Conservation (phyloP, 2,113 vertebrate species). For the Collichthys lucidus region DNA sequence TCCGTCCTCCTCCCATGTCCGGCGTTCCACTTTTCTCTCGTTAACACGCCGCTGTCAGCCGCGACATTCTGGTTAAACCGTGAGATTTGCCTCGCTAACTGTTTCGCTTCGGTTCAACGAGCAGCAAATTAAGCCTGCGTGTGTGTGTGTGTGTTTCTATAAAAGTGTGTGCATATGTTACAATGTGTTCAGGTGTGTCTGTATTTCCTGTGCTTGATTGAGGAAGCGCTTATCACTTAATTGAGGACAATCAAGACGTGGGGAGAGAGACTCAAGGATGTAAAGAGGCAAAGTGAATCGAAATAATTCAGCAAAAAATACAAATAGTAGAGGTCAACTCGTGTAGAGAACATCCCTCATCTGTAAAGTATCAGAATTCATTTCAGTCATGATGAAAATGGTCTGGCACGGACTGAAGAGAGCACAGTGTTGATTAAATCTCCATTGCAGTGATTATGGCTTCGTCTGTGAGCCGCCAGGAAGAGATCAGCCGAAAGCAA, state of each 20-base stretch:
- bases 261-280: no score
- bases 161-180: neutral
- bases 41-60: neutral
- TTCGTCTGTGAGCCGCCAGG: conserved; percentile 8
- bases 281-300: neutral
- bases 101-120: conserved; percentile 3
- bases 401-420: neutral
- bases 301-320: neutral
- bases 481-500: conserved; percentile 15
- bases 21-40: neutral
- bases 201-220: neutral
- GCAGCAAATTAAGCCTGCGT: conserved; percentile 19
- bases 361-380: neutral
- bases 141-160: neutral
- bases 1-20: neutral
- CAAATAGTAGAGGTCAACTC: neutral
- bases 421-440: conserved; percentile 16
- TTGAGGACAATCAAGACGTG: neutral
- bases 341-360: neutral
- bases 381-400: neutral
- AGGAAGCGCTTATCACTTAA: neutral
- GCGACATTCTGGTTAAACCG: conserved; percentile 22
- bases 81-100: neutral
- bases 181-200: neutral
- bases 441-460: conserved; percentile 24